These are phyloP conservation scores for Spodoptera frugiperda DNA, from an alignment of 1,140 invertebrate species.

Conservation along the genomic window DNA sequence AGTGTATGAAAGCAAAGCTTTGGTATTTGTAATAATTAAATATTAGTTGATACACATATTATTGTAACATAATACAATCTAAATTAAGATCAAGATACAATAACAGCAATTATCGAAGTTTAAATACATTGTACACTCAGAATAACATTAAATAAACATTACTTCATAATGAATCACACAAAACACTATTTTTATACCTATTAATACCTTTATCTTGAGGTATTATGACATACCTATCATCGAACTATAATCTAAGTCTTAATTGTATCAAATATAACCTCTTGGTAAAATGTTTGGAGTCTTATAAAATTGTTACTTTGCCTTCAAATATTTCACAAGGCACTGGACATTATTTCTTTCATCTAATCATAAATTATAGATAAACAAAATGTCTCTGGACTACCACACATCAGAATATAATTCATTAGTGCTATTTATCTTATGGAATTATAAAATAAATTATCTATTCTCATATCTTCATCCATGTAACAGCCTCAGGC, in stretches of 20 bases:
- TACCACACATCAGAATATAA: slow-evolving; percentile 28
- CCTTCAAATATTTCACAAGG: slow-evolving; percentile 56
- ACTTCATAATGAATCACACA: slow-evolving; percentile 24
- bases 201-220: slow-evolving; percentile 4
- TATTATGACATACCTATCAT: slow-evolving; percentile 16
- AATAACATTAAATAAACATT: slow-evolving; percentile 6
- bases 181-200: slow-evolving; percentile 24
- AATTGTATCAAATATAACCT: slow-evolving; percentile 60
- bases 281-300: slow-evolving; percentile 51
- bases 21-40: slow-evolving; percentile 36
- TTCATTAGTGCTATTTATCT: slow-evolving; percentile 27
- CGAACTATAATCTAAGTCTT: slow-evolving; percentile 37
- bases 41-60: slow-evolving; percentile 30
- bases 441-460: slow-evolving; percentile 39
- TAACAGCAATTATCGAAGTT: slow-evolving; percentile 1
- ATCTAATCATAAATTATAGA: slow-evolving; percentile 37
- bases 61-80: slow-evolving; percentile 32
- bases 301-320: slow-evolving; percentile 51
- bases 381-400: slow-evolving; percentile 25
- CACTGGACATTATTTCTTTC: slow-evolving; percentile 54
- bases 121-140: slow-evolving; percentile 10
- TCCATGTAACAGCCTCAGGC: slow-evolving; percentile 15
- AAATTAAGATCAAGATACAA: slow-evolving; percentile 34
- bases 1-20: slow-evolving; percentile 49
- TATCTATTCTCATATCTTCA: slow-evolving; percentile 11